Evolutionary conservation across 1,140 invertebrate species (phyloP).

Genomic region (Lineus longissimus): DNA sequence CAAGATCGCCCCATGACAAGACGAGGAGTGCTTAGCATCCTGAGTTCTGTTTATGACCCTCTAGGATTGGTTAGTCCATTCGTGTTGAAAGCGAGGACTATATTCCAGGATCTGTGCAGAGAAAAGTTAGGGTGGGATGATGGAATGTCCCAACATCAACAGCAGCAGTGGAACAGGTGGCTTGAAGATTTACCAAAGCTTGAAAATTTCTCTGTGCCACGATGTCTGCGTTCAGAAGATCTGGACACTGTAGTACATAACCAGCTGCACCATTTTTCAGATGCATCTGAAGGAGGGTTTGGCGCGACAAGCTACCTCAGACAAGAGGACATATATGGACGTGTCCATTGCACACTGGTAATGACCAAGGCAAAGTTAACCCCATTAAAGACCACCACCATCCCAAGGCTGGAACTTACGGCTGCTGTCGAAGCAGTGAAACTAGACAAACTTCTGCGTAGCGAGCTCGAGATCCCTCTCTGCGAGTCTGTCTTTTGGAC

Average conservation of each 20-base stretch:
- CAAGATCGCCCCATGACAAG: not conserved
- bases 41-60: slow-evolving; percentile 18
- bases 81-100: slow-evolving; percentile 9
- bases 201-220: not conserved
- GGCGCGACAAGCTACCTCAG: slow-evolving; percentile 10
- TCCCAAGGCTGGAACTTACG: no score
- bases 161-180: slow-evolving; percentile 6
- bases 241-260: not conserved
- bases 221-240: slow-evolving; percentile 8
- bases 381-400: no score
- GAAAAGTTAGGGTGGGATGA: slow-evolving; percentile 19
- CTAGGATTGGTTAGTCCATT: slow-evolving; percentile 16
- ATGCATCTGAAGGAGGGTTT: slow-evolving; percentile 12
- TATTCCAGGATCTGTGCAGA: slow-evolving; percentile 16
- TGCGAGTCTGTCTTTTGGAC: slow-evolving; percentile 9
- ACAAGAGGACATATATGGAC: not conserved
- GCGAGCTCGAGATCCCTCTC: no score
- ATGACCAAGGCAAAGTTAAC: slow-evolving; percentile 11
- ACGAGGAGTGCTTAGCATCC: slow-evolving; percentile 9
- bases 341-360: slow-evolving; percentile 11
- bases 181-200: slow-evolving; percentile 7
- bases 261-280: slow-evolving; percentile 15
- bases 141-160: not conserved
- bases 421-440: slow-evolving; percentile 7
- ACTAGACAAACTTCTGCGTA: slow-evolving; percentile 10